Conservation (phyloP, 2,797 vertebrate genomes). For the Channallabes apus region DNA sequence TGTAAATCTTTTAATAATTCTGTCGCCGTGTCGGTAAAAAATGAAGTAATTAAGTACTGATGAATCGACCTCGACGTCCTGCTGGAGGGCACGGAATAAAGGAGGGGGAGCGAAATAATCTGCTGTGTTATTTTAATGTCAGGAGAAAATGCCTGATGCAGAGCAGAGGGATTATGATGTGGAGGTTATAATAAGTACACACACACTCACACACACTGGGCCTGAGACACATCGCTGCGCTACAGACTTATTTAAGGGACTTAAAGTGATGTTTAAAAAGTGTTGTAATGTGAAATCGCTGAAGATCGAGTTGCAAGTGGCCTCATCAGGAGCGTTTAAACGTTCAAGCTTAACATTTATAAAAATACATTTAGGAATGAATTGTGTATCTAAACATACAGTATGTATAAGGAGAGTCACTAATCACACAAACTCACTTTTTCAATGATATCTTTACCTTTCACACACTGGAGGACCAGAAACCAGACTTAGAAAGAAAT, state of each 20-base stretch:
- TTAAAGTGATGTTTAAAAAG: not conserved
- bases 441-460: too few species aligned
- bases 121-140: slow-evolving; percentile 19
- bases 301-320: not conserved
- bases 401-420: not conserved
- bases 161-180: slow-evolving; percentile 7
- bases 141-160: slow-evolving; percentile 16
- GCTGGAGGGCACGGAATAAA: not conserved
- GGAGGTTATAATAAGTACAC: slow-evolving; percentile 15
- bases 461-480: too few species aligned
- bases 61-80: not conserved
- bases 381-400: not conserved
- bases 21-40: not conserved
- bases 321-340: not conserved
- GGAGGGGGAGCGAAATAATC: slow-evolving; percentile 18
- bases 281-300: not conserved
- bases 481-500: too few species aligned
- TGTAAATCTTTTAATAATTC: not conserved
- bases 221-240: not conserved
- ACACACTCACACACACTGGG: not conserved
- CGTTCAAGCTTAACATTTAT: not conserved
- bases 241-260: not conserved
- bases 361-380: not conserved
- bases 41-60: not conserved
- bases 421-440: not conserved